A percentile compares a stretch with the other conserved stretches of the same genome.
phyloP scores from a whole-genome alignment of 2,113 vertebrate genomes.

The Mionectes macconnelli region DNA sequence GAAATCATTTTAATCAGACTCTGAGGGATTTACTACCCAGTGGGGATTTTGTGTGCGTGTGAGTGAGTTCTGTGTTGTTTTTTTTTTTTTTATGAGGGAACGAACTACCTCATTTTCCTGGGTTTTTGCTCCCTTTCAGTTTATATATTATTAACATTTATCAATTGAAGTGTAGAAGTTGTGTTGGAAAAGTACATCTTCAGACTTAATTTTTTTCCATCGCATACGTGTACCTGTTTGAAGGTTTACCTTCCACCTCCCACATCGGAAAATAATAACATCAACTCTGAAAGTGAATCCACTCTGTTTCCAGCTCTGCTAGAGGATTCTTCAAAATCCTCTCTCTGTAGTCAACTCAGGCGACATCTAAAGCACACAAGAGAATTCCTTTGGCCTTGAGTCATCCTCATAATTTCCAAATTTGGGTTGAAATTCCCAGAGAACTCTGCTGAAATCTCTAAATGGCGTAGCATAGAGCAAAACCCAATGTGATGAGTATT shows the following conservation, averaged over 20 bases:
- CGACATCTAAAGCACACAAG: neutral
- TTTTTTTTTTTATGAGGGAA: neutral
- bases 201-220: neutral
- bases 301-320: neutral
- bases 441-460: neutral
- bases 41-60: neutral
- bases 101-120: neutral
- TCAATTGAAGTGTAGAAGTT: neutral
- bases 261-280: neutral
- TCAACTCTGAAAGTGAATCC: neutral
- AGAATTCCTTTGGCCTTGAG: neutral
- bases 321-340: neutral
- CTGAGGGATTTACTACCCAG: neutral
- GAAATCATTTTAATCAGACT: neutral
- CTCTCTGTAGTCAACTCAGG: neutral
- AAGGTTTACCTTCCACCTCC: neutral
- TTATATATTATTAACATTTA: neutral
- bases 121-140: neutral
- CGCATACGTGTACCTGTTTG: neutral
- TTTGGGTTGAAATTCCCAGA: neutral
- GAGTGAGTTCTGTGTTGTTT: neutral
- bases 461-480: neutral
- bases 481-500: neutral
- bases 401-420: neutral
- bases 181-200: neutral